Conservation (phyloP, 2,888 invertebrate genomes). For the Hipparchia sbordonii region DNA sequence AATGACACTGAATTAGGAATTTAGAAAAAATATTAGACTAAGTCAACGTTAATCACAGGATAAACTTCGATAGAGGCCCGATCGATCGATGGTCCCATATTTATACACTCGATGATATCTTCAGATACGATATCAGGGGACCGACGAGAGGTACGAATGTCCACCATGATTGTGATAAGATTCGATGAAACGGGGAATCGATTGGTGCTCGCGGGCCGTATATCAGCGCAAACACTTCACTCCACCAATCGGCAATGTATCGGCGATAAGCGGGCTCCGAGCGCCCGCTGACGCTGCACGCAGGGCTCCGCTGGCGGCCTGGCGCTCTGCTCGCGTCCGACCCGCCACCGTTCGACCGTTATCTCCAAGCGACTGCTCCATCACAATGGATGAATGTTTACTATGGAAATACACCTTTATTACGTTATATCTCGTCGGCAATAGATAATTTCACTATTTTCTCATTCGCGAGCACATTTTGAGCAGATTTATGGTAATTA, state of each 20-base stretch:
- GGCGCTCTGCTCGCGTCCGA: slow-evolving; percentile 52
- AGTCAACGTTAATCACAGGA: slow-evolving; percentile 69
- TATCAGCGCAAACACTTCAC: slow-evolving; percentile 79
- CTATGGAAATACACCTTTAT: slow-evolving; percentile 76
- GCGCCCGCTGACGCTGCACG: slow-evolving; percentile 38
- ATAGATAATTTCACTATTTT: slow-evolving; percentile 62
- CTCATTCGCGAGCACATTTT: slow-evolving; percentile 41
- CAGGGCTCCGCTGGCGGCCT: slow-evolving; percentile 42
- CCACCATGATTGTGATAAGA: slow-evolving; percentile 80
- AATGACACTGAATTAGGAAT: slow-evolving; percentile 16
- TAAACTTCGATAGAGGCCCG: slow-evolving; percentile 78
- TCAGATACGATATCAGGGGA: slow-evolving; percentile 77
- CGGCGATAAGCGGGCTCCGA: slow-evolving; percentile 58
- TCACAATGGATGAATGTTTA: slow-evolving; percentile 67
- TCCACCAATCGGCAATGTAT: slow-evolving; percentile 72
- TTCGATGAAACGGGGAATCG: slow-evolving; percentile 71
- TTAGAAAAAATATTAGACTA: background rate
- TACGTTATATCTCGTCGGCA: slow-evolving; percentile 67
- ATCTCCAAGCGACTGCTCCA: slow-evolving; percentile 63
- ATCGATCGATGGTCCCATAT: slow-evolving; percentile 82
- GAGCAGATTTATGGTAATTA: slow-evolving; percentile 25
- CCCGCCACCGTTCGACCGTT: slow-evolving; percentile 59
- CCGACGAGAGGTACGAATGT: slow-evolving; percentile 74
- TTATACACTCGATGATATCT: slow-evolving; percentile 82
- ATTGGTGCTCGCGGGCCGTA: slow-evolving; percentile 68